phyloP scores from a whole-genome alignment of 2,113 vertebrate genomes.

The Fulmarus glacialis region DNA sequence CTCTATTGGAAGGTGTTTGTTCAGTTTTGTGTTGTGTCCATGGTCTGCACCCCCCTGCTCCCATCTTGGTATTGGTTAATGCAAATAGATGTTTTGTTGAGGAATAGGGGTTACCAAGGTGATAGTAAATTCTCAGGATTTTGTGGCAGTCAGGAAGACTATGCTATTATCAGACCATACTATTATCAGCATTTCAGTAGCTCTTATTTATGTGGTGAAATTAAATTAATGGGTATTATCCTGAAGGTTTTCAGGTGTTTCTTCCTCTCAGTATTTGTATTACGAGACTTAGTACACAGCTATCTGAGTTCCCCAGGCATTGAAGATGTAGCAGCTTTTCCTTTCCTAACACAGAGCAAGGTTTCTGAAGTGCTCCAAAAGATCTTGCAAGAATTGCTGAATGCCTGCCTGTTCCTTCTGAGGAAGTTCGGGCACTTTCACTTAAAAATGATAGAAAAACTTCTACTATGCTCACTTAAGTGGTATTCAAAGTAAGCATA shows the following conservation, averaged over 20 bases:
- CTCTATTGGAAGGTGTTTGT: neutral
- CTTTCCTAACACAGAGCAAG: neutral
- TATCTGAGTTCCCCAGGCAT: neutral
- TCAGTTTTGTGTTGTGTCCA: accelerated
- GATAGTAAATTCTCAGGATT: neutral
- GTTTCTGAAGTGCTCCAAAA: neutral
- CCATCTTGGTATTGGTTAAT: neutral
- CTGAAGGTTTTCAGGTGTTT: neutral
- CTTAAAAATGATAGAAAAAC: neutral
- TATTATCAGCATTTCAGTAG: neutral
- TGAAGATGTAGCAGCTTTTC: neutral
- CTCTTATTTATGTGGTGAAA: neutral
- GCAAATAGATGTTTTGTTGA: neutral
- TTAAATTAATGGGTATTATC: neutral
- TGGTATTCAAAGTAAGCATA: neutral
- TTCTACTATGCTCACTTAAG: neutral
- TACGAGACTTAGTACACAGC: neutral
- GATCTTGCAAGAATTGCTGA: neutral
- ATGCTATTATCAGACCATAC: neutral
- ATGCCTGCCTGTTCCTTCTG: neutral
- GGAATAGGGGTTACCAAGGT: neutral
- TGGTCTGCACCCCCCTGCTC: accelerated
- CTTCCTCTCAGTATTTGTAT: neutral
- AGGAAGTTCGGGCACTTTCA: neutral
- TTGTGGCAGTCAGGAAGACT: neutral